Conservation (phyloP, 92 coral and sea anemone genomes). For the Palythoa grandiflora region DNA sequence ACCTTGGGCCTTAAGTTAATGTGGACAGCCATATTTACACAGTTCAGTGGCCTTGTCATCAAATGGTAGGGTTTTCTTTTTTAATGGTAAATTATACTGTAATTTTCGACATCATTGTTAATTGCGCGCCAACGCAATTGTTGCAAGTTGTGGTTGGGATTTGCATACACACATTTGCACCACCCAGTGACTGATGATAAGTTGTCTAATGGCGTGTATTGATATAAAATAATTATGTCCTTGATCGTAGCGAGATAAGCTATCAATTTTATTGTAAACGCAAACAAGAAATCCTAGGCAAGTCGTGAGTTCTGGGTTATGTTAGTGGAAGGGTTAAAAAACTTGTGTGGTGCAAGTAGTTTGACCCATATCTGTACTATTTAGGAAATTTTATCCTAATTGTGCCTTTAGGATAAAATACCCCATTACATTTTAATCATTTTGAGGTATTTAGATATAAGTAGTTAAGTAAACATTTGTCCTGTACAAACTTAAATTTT, state of each 20-base stretch:
- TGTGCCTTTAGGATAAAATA: too few species aligned
- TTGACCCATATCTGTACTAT: too few species aligned
- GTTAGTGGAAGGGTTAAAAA: too few species aligned
- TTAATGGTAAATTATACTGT: too few species aligned
- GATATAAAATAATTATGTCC: background rate
- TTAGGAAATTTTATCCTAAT: too few species aligned
- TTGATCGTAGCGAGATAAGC: background rate
- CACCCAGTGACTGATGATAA: background rate
- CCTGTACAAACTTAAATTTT: background rate
- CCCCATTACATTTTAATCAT: too few species aligned
- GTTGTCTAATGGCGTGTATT: background rate
- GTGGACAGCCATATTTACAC: constrained; percentile 25
- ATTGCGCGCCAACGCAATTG: background rate
- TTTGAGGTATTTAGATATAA: too few species aligned
- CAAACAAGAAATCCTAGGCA: background rate
- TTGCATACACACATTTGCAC: background rate
- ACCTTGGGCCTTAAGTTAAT: constrained; percentile 36
- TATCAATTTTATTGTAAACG: background rate
- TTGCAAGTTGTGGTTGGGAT: constrained; percentile 7
- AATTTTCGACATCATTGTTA: background rate
- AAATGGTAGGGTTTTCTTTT: constrained; percentile 32
- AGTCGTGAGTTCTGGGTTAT: too few species aligned
- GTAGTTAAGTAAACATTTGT: background rate
- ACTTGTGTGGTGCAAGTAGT: too few species aligned
- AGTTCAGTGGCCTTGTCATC: constrained; percentile 26